Percentiles rank a stretch among this genome's conserved stretches.
Evolutionary conservation across 2,113 vertebrate species (phyloP).

Genomic region (Nanorana parkeri): DNA sequence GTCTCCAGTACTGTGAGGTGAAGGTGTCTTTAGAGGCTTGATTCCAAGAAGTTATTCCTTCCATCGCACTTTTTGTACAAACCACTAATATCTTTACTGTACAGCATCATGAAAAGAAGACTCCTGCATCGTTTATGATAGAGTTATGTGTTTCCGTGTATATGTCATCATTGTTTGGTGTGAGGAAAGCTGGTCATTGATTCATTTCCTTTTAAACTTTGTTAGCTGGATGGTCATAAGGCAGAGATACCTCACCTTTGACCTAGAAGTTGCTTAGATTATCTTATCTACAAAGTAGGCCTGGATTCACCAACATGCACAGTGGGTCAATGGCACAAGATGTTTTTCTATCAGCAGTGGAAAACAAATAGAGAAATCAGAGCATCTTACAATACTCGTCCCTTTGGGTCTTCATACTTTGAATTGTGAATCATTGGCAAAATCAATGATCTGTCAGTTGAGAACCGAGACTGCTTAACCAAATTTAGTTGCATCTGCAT

Average conservation of each 20-base stretch:
- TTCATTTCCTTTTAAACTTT: background rate
- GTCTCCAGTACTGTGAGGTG: background rate
- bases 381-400: too few species aligned
- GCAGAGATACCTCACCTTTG: background rate
- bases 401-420: too few species aligned
- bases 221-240: background rate
- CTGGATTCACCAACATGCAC: too few species aligned
- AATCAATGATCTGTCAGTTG: too few species aligned
- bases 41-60: too few species aligned
- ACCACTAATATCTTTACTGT: constrained; percentile 1
- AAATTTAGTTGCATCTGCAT: too few species aligned
- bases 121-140: background rate
- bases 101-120: background rate
- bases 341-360: too few species aligned
- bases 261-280: too few species aligned
- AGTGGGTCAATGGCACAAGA: too few species aligned
- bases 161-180: background rate
- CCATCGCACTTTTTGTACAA: background rate
- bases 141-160: background rate
- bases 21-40: background rate
- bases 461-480: too few species aligned
- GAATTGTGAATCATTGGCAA: too few species aligned
- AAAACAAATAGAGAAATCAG: too few species aligned
- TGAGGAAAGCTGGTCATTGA: background rate
- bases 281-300: background rate